These are phyloP conservation scores for Egretta garzetta DNA, from an alignment of 2,113 vertebrate genomes.

Conservation along the genomic window DNA sequence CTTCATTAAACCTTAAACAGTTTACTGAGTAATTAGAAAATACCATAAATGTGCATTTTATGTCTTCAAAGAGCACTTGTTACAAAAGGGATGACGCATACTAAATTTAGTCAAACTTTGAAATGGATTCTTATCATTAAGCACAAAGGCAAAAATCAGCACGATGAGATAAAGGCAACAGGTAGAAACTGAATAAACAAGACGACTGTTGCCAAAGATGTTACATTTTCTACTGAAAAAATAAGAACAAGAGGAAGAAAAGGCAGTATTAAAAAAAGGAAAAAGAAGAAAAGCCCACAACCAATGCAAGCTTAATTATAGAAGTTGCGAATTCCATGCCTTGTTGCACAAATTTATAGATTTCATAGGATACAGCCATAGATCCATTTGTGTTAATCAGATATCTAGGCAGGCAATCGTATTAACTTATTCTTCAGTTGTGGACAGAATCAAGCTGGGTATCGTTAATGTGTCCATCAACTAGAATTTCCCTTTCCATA, in stretches of 20 bases:
- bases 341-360: neutral
- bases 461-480: neutral
- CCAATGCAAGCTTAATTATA: neutral
- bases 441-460: neutral
- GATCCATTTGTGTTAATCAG: neutral
- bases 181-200: neutral
- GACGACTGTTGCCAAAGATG: rapidly evolving
- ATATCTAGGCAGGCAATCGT: neutral
- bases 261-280: neutral
- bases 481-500: neutral
- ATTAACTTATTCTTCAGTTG: neutral
- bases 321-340: neutral
- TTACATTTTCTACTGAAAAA: neutral
- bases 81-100: neutral
- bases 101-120: neutral
- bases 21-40: neutral
- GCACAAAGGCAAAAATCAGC: neutral
- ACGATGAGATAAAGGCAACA: neutral
- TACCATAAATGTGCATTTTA: rapidly evolving
- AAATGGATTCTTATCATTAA: neutral
- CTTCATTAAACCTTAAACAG: neutral
- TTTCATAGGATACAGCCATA: neutral
- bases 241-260: neutral
- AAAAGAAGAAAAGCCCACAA: neutral
- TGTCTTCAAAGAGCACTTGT: neutral